Conservation (phyloP, 2,113 vertebrate species). For the Mobula hypostoma region DNA sequence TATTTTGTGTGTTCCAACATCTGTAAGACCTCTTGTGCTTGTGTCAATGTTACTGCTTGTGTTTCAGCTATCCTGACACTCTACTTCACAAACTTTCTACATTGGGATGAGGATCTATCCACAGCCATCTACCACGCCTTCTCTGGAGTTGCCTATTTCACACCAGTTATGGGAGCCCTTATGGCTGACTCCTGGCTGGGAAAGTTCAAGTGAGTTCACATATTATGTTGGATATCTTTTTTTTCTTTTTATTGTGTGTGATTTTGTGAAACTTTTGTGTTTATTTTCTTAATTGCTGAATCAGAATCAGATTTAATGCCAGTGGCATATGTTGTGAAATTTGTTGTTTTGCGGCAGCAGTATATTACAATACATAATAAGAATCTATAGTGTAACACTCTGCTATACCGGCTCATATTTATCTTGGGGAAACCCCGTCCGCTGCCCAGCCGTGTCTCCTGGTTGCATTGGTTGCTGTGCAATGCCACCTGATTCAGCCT, state of each 20-base stretch:
- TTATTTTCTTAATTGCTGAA: background rate
- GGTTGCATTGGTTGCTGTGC: too few relatives aligned
- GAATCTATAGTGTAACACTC: too few relatives aligned
- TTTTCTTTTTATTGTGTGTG: conserved; percentile 14
- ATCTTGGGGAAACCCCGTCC: too few relatives aligned
- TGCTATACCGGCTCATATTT: too few relatives aligned
- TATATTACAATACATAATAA: too few relatives aligned
- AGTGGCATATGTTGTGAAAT: too few relatives aligned
- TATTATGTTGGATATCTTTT: background rate
- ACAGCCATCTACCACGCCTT: conserved; percentile 92
- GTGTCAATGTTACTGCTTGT: background rate
- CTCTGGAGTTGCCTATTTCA: conserved; percentile 87
- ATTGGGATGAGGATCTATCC: conserved; percentile 82
- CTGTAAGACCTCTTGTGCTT: too few relatives aligned
- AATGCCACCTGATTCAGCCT: too few relatives aligned
- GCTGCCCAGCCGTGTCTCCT: too few relatives aligned
- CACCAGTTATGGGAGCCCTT: conserved; percentile 82
- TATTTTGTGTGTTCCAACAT: too few relatives aligned
- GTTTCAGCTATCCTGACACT: conserved; percentile 80
- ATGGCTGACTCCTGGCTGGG: conserved; percentile 95
- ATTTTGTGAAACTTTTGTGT: background rate
- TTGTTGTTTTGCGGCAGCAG: too few relatives aligned
- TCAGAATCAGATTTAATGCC: too few relatives aligned
- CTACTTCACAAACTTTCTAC: conserved; percentile 84
- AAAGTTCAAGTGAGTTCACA: conserved; percentile 81